phyloP scores from a whole-genome alignment of 2,797 vertebrate species.

The Tadarida brasiliensis region DNA sequence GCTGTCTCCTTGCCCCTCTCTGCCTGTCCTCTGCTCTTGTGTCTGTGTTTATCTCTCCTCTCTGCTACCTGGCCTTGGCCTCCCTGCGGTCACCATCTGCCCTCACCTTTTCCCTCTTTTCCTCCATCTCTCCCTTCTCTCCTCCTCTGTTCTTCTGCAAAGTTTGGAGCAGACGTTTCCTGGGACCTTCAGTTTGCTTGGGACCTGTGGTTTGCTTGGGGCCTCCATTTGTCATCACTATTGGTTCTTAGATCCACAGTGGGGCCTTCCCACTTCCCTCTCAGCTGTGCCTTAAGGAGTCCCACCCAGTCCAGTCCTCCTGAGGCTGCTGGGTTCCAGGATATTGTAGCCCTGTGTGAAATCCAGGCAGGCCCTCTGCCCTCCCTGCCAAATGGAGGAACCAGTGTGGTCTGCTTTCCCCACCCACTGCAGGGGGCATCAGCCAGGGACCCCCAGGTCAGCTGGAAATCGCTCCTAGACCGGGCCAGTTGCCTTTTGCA shows the following conservation, averaged over 20 bases:
- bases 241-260: not conserved
- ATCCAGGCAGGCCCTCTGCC: not conserved
- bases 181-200: rapidly evolving
- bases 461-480: not conserved
- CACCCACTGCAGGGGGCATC: not conserved
- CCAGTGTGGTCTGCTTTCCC: not conserved
- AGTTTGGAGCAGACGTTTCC: not conserved
- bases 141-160: not conserved
- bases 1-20: not conserved
- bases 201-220: rapidly evolving
- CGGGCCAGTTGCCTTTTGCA: not conserved
- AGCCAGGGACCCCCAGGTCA: not conserved
- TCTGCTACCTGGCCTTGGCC: not conserved
- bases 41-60: not conserved
- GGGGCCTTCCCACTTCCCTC: not conserved
- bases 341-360: not conserved
- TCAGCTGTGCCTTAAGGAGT: slow-evolving; percentile 71
- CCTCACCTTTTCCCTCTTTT: not conserved
- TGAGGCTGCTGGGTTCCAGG: not conserved
- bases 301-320: not conserved
- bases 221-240: not conserved
- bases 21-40: not conserved
- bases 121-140: not conserved
- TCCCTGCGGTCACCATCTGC: not conserved
- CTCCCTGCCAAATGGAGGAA: not conserved